Conservation (phyloP, 2,113 vertebrate genomes). For the Scopus umbretta region DNA sequence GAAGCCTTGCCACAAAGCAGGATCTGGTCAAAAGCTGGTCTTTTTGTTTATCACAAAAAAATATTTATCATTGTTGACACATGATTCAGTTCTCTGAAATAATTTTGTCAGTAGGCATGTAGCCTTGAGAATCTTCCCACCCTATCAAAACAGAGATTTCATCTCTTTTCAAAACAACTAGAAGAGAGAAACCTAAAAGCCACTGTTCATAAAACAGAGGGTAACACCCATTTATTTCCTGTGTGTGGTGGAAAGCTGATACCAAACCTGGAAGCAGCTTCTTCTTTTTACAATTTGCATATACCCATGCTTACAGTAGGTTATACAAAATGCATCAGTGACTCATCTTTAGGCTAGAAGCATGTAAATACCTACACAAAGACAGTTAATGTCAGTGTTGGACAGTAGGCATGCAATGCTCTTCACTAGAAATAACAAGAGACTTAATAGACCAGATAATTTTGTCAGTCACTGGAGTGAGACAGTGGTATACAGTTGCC, state of each 20-base stretch:
- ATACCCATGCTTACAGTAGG: background rate
- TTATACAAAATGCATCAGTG: background rate
- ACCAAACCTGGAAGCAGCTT: constrained; percentile 6
- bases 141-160: background rate
- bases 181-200: background rate
- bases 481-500: background rate
- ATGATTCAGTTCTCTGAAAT: background rate
- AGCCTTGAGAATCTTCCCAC: background rate
- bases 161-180: constrained; percentile 29
- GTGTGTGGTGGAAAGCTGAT: constrained; percentile 1
- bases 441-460: background rate
- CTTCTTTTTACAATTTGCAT: constrained; percentile 29
- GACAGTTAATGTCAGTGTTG: background rate
- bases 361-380: background rate
- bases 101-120: background rate
- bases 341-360: background rate
- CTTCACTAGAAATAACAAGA: too few relatives aligned
- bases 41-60: background rate
- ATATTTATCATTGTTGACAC: background rate
- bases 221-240: constrained; percentile 65
- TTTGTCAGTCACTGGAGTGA: background rate
- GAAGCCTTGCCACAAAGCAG: constrained; percentile 3
- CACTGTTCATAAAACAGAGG: background rate
- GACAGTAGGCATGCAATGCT: background rate
- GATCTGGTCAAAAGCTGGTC: background rate